Evolutionary conservation across 2,797 vertebrate species (phyloP), one percentile per base, ranked within the genome.

Genomic region (Gymnopithys bicolor): DNA sequence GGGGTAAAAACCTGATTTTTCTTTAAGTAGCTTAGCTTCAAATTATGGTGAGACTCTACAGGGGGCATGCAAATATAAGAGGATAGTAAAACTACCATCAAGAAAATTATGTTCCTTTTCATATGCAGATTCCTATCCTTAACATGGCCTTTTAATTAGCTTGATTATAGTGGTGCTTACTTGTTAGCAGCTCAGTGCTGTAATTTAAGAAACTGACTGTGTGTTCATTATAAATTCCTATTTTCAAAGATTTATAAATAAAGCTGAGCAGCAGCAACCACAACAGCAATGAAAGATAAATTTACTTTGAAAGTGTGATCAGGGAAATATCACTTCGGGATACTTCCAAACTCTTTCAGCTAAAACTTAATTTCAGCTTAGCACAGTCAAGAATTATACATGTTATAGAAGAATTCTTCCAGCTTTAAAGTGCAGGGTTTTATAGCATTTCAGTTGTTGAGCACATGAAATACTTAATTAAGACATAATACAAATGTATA

Each of bases 131-230:
- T 94, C 30, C 32, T 30, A 73, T 92, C 37, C 68, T 83, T 97
- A 94, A 92, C 35, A 2, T 97, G 90, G 51, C 52, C 90, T 96
- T 95, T 95, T 94, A 97, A 95, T 92, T 96, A 96, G 46, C 71
- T 91, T 96, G 94, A 95, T 96, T 96, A 94, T 91, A 94, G 76
- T 94, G 64, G 73, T 86, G 60, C 75, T 88, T 92, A 85, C 78
- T 75, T 93, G 48, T 78, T 91, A 91, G 56, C 85, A 80, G 12
- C 76, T 94, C 60, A 58, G 76, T 89, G 87, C 48, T 93, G 55
- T 84, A 95, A 96, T 96, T 97, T 94, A 93, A 92, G 83, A 95
- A 86, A 90, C 90, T 87, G 71, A 75, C 67, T 74, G n/a, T 73
- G 52, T 62, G 15, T 82, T 95, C 83, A 84, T 95, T 95, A 94